These are phyloP conservation scores for Chaetodon trifasciatus DNA, from an alignment of 2,797 vertebrate genomes.

Conservation along the genomic window DNA sequence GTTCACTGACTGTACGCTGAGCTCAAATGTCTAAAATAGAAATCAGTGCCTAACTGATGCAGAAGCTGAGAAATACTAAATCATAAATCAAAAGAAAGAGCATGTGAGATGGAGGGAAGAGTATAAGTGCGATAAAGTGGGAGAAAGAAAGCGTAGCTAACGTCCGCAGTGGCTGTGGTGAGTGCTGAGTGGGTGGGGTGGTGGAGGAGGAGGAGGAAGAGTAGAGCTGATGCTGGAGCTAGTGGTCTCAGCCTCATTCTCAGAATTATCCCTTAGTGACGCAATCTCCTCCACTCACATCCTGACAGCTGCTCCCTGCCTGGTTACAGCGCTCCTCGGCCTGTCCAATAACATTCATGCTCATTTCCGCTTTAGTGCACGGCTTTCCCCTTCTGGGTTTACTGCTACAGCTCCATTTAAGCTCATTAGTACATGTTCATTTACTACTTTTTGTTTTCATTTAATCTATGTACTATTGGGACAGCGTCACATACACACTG, in stretches of 20 bases:
- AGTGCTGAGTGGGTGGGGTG: constrained; percentile 79
- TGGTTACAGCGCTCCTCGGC: constrained; percentile 76
- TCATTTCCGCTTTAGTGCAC: constrained; percentile 77
- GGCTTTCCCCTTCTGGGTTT: constrained; percentile 54
- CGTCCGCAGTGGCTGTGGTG: constrained; percentile 72
- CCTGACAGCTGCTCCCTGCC: constrained; percentile 87
- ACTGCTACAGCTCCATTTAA: constrained; percentile 54
- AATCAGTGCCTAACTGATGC: constrained; percentile 1
- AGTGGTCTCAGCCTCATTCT: constrained; percentile 79
- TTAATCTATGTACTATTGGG: constrained; percentile 53
- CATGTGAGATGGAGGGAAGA: constrained; percentile 37
- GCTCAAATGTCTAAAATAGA: constrained; percentile 17
- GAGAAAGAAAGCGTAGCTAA: constrained; percentile 70
- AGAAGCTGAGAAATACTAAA: constrained; percentile 39
- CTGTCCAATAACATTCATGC: constrained; percentile 79
- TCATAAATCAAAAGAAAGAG: constrained; percentile 45
- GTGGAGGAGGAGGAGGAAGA: constrained; percentile 65
- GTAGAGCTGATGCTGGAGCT: constrained; percentile 68
- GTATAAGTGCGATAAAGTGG: constrained; percentile 57
- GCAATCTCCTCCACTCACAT: constrained; percentile 85
- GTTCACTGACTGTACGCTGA: constrained; percentile 1
- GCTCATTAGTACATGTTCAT: constrained; percentile 59
- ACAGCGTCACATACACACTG: constrained; percentile 26
- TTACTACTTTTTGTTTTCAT: constrained; percentile 41
- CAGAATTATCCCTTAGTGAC: constrained; percentile 84